phyloP scores from a whole-genome alignment of 2,797 vertebrate species.

The Falco naumanni region DNA sequence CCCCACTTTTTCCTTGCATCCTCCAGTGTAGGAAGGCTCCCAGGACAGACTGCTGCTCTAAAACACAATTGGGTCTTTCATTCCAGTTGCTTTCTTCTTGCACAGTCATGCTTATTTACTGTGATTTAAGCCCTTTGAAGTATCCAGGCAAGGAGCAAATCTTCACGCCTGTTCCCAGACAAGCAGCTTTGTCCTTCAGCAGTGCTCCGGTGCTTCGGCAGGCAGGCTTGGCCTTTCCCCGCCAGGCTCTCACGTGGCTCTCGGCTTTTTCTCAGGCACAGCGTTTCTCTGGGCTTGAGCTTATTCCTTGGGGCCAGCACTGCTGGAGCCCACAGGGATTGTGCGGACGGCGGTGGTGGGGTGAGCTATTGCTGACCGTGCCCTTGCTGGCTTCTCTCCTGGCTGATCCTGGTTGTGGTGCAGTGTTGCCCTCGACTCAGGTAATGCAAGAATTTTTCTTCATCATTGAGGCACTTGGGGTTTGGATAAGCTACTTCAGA shows the following conservation, averaged over 20 bases:
- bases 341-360: rapidly evolving
- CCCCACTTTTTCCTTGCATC: not conserved
- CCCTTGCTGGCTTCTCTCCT: not conserved
- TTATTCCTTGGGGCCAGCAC: not conserved
- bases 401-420: not conserved
- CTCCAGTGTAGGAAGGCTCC: not conserved
- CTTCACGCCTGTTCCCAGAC: conserved; percentile 1
- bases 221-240: not conserved
- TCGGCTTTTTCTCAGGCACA: rapidly evolving
- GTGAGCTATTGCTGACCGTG: not conserved
- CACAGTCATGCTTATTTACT: conserved; percentile 45
- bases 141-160: conserved; percentile 38
- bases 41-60: not conserved
- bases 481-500: not conserved
- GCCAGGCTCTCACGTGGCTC: not conserved
- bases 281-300: not conserved
- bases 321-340: rapidly evolving
- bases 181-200: conserved; percentile 18
- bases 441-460: not conserved
- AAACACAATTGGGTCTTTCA: not conserved
- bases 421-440: not conserved
- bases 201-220: not conserved
- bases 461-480: not conserved
- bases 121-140: conserved; percentile 57
- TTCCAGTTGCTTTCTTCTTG: conserved; percentile 29